phyloP scores from a whole-genome alignment of 2,113 vertebrate genomes.

The Trinectes maculatus region DNA sequence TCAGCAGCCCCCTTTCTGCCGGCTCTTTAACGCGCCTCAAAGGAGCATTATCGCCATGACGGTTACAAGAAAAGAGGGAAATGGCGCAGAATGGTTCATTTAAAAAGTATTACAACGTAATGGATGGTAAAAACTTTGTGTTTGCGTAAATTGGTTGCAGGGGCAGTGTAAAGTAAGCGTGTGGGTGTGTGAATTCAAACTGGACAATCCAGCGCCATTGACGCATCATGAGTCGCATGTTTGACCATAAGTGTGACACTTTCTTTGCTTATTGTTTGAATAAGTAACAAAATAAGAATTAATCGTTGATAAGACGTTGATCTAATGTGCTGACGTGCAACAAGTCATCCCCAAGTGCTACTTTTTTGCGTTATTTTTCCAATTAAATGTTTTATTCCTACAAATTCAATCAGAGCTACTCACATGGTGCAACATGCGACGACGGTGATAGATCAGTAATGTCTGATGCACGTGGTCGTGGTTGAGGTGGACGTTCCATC shows the following conservation, averaged over 20 bases:
- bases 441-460: neutral
- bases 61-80: constrained; percentile 75
- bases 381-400: neutral
- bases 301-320: too few relatives aligned
- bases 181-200: constrained; percentile 48
- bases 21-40: constrained; percentile 71
- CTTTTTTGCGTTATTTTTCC: neutral
- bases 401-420: neutral
- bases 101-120: constrained; percentile 72
- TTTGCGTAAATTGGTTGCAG: neutral
- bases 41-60: constrained; percentile 73
- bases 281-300: too few relatives aligned
- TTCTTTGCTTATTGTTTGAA: constrained; percentile 42
- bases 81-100: constrained; percentile 59
- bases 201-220: constrained; percentile 12
- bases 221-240: constrained; percentile 32
- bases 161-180: neutral
- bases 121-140: constrained; percentile 1
- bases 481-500: constrained; percentile 47
- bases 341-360: neutral
- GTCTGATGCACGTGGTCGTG: too few relatives aligned
- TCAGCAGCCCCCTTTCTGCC: constrained; percentile 59
- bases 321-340: constrained; percentile 40
- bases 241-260: constrained; percentile 29
- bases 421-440: too few relatives aligned